These are phyloP conservation scores for Barnardius zonarius DNA, from an alignment of 2,113 vertebrate genomes.

Conservation along the genomic window DNA sequence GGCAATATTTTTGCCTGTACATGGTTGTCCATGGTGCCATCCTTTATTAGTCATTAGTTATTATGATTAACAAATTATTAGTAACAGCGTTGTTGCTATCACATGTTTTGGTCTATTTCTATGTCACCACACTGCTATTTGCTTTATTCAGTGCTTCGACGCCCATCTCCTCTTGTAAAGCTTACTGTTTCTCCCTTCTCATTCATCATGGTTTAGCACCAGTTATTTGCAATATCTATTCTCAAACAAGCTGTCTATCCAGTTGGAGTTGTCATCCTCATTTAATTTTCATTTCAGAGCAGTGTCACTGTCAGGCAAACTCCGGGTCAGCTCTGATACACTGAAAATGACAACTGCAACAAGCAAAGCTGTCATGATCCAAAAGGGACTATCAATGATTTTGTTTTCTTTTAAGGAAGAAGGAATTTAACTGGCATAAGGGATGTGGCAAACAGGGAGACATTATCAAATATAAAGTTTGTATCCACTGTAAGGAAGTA, in stretches of 20 bases:
- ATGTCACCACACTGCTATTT: neutral
- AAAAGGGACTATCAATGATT: neutral
- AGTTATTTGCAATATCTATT: neutral
- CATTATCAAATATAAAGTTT: neutral
- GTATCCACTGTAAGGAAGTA: neutral
- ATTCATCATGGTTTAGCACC: neutral
- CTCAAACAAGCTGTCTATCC: neutral
- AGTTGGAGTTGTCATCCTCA: neutral
- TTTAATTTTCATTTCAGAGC: conserved; percentile 12
- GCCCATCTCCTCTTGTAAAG: neutral
- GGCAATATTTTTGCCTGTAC: neutral
- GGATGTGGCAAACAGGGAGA: neutral
- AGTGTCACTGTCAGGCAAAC: neutral
- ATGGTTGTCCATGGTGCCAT: neutral
- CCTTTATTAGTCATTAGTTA: neutral
- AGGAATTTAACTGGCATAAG: neutral
- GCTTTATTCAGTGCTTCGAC: neutral
- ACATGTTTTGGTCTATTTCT: neutral
- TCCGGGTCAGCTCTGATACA: neutral
- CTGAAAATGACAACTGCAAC: neutral
- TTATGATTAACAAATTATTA: neutral
- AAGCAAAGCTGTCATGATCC: neutral
- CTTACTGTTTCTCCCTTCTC: neutral
- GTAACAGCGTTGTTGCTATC: neutral
- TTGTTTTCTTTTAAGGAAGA: neutral